These are phyloP conservation scores for Papilio helenus DNA, from an alignment of 1,140 invertebrate species.

Conservation along the genomic window DNA sequence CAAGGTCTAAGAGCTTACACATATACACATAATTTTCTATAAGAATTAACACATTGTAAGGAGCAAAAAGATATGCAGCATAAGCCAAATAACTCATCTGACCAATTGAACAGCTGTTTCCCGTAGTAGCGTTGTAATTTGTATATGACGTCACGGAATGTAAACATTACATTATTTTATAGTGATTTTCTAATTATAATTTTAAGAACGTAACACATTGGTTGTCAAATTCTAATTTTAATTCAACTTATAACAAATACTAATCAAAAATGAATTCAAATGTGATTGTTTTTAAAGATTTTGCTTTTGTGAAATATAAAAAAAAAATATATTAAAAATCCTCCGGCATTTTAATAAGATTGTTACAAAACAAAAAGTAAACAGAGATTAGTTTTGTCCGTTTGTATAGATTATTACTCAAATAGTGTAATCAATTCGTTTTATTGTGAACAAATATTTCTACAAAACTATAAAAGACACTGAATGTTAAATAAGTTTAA, in stretches of 20 bases:
- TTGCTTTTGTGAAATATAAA: too few relatives aligned
- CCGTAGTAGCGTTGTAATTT: slow-evolving; percentile 11
- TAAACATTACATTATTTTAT: background rate
- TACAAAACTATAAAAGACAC: background rate
- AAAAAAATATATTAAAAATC: too few relatives aligned
- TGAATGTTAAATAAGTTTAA: background rate
- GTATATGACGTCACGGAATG: background rate
- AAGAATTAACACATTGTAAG: background rate
- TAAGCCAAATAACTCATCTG: background rate
- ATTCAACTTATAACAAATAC: background rate
- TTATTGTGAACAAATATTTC: background rate
- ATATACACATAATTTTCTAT: background rate
- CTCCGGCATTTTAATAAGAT: background rate
- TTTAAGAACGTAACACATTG: background rate
- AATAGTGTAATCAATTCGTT: background rate
- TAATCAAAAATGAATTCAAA: background rate
- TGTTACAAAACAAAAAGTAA: background rate
- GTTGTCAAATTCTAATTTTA: background rate
- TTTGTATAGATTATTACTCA: background rate
- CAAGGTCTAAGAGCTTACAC: slow-evolving; percentile 41
- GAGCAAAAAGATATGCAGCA: slow-evolving; percentile 52
- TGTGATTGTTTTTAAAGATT: background rate
- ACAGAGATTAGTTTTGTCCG: background rate
- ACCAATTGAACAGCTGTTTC: slow-evolving; percentile 9
- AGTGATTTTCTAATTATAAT: background rate